A percentile compares a stretch with the other conserved stretches of the same genome.
Conservation (phyloP, 2,888 invertebrate genomes). For the Agelastica alni region DNA sequence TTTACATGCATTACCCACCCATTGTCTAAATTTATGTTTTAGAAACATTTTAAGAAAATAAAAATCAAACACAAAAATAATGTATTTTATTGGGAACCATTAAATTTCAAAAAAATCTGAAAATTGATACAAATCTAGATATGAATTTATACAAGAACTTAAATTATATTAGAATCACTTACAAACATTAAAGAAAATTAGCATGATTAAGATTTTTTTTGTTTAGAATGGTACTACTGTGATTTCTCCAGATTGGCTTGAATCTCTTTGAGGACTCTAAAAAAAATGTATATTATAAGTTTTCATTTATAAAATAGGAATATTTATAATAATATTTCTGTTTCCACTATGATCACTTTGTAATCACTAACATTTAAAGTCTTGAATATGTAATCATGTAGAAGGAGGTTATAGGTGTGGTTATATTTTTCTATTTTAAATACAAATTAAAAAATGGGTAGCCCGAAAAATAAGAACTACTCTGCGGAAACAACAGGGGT, state of each 20-base stretch:
- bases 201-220: slow-evolving; percentile 1
- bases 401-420: too few relatives aligned
- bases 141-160: background rate
- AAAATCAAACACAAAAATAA: background rate
- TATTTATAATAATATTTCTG: background rate
- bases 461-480: too few relatives aligned
- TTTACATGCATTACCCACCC: too few relatives aligned
- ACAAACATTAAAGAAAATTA: background rate
- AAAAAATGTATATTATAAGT: slow-evolving; percentile 37
- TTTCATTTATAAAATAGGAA: background rate
- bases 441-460: too few relatives aligned
- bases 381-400: too few relatives aligned
- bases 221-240: slow-evolving; percentile 57
- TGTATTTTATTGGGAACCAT: background rate
- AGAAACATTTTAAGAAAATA: too few relatives aligned
- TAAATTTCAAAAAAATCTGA: background rate
- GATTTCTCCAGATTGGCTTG: slow-evolving; percentile 62
- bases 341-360: background rate
- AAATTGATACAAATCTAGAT: background rate
- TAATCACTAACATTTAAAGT: background rate
- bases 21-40: too few relatives aligned
- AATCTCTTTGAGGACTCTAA: slow-evolving; percentile 63
- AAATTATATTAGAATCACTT: background rate
- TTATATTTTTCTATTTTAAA: too few relatives aligned
- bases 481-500: too few relatives aligned